Evolutionary conservation across 2,113 vertebrate genomes (phyloP).

Genomic region (Grammomys dolichurus): DNA sequence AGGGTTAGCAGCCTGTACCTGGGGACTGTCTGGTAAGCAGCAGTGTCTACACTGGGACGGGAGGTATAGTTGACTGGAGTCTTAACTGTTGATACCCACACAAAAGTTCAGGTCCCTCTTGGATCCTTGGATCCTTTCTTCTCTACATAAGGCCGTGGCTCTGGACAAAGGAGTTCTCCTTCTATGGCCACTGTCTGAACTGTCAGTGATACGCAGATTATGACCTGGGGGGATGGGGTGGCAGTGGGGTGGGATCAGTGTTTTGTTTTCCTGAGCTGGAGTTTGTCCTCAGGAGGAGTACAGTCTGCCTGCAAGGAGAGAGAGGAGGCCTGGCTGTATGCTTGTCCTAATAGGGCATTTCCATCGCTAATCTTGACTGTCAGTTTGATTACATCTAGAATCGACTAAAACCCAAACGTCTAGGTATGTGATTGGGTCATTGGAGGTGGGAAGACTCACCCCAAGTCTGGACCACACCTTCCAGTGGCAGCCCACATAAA

Average conservation of each 20-base stretch:
- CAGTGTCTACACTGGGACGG: neutral
- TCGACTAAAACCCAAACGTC: neutral
- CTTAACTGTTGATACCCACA: accelerated
- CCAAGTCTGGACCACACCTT: neutral
- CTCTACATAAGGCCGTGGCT: accelerated
- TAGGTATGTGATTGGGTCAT: neutral
- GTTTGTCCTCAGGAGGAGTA: neutral
- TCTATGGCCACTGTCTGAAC: no score
- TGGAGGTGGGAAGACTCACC: neutral
- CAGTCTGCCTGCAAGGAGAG: accelerated
- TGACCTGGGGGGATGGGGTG: no score
- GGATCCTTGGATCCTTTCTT: neutral
- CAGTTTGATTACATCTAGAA: neutral
- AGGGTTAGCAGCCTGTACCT: neutral
- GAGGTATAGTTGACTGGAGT: accelerated
- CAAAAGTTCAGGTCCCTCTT: accelerated
- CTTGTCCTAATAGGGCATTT: neutral
- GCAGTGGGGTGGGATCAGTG: no score
- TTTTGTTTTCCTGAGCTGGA: accelerated
- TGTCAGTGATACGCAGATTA: no score
- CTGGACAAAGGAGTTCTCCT: neutral
- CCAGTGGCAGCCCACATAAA: neutral
- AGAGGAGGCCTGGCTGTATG: neutral
- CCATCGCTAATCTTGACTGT: neutral
- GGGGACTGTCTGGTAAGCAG: neutral